phyloP scores from a whole-genome alignment of 2,888 invertebrate genomes.

The Protodeltote pygarga region DNA sequence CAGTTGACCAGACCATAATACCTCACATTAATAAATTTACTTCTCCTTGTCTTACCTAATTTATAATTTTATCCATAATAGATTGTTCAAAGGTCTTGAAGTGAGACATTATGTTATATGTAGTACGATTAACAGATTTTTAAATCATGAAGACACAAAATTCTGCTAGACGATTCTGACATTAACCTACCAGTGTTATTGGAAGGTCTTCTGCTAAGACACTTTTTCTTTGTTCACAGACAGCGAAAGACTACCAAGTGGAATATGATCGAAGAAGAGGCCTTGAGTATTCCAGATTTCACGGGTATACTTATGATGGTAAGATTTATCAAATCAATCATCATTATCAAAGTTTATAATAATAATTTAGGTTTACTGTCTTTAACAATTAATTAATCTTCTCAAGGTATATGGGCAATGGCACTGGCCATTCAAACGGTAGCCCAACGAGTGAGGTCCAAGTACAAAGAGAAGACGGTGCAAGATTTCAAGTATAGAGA shows the following conservation, averaged over 20 bases:
- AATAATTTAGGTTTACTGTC: no score
- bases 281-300: conserved; percentile 95
- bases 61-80: no score
- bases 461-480: conserved; percentile 92
- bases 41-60: no score
- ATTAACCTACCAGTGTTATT: no score
- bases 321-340: conserved; percentile 19
- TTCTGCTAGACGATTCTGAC: no score
- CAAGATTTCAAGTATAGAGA: conserved; percentile 95
- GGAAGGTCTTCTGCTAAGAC: no score
- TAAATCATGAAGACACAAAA: no score
- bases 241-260: conserved; percentile 94
- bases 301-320: conserved; percentile 99
- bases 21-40: no score
- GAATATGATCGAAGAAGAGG: conserved; percentile 94
- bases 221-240: conserved; percentile 86
- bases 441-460: conserved; percentile 90
- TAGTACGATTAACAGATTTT: no score
- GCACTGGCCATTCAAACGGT: conserved; percentile 97
- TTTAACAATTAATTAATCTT: neutral
- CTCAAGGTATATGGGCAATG: conserved; percentile 95
- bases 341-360: neutral
- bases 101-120: no score
- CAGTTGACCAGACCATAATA: no score
- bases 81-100: no score